phyloP scores from a whole-genome alignment of 2,797 vertebrate genomes.

The Cyprinodon diabolis region DNA sequence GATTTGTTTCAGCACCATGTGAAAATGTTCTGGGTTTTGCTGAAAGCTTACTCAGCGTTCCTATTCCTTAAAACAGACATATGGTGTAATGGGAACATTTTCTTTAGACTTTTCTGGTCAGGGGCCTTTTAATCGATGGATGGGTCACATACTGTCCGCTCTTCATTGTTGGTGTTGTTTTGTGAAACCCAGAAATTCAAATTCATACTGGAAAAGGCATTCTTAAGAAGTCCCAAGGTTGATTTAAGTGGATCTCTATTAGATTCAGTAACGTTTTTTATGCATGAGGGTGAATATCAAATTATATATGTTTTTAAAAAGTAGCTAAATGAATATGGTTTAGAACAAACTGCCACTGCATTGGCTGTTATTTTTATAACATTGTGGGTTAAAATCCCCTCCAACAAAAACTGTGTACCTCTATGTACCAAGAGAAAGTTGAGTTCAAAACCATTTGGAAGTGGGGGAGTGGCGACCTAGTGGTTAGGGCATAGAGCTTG shows the following conservation, averaged over 20 bases:
- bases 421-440: not conserved
- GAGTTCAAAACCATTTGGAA: not conserved
- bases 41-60: conserved; percentile 1
- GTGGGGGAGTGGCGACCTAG: too few relatives aligned
- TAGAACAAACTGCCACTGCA: not conserved
- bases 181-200: not conserved
- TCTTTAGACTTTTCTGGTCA: not conserved
- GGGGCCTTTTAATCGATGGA: not conserved
- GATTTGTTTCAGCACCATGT: conserved; percentile 19
- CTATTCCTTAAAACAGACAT: conserved; percentile 17
- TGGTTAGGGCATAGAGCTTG: too few relatives aligned
- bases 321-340: not conserved
- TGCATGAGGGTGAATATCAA: not conserved
- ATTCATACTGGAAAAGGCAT: not conserved
- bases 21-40: conserved; percentile 7
- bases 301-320: not conserved
- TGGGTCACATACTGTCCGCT: not conserved
- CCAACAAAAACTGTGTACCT: not conserved
- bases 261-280: too few relatives aligned
- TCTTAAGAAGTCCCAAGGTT: not conserved
- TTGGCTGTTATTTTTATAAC: not conserved
- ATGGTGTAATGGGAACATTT: not conserved
- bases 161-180: not conserved
- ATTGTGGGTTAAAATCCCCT: not conserved
- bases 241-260: not conserved